These are phyloP conservation scores for Merops nubicus DNA, from an alignment of 2,113 vertebrate genomes.

Conservation along the genomic window DNA sequence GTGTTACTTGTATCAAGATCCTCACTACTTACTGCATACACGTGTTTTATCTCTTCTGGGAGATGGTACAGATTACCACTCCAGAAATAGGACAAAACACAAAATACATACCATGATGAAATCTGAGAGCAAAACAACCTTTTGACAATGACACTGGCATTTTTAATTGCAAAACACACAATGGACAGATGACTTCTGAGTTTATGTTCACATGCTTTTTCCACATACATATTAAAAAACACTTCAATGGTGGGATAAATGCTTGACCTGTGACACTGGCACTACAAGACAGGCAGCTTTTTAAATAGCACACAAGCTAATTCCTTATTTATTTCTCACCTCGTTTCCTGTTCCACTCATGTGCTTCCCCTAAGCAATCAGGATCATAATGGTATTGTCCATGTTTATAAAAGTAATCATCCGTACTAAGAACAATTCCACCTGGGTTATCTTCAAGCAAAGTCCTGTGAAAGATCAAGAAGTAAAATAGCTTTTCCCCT, in stretches of 20 bases:
- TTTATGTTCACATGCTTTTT: background rate
- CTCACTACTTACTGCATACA: background rate
- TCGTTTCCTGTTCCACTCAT: conserved; percentile 92
- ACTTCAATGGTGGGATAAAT: background rate
- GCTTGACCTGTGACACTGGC: background rate
- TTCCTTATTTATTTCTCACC: conserved; percentile 74
- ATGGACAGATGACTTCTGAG: background rate
- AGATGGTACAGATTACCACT: background rate
- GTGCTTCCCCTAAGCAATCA: conserved; percentile 84
- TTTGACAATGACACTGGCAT: background rate
- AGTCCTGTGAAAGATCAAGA: conserved; percentile 74
- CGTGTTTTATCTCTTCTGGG: background rate
- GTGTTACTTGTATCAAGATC: background rate
- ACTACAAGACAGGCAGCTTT: background rate
- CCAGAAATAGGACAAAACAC: background rate
- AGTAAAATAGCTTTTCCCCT: background rate
- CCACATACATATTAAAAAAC: background rate
- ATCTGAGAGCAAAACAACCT: background rate
- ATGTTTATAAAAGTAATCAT: conserved; percentile 87
- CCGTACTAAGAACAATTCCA: conserved; percentile 89
- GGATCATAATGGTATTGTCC: conserved; percentile 87
- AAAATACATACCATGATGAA: background rate
- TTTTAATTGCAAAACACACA: background rate
- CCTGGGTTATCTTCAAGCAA: conserved; percentile 87
- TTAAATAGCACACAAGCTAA: background rate